Conservation (phyloP, 2,113 vertebrate genomes). For the Zapornia atra region DNA sequence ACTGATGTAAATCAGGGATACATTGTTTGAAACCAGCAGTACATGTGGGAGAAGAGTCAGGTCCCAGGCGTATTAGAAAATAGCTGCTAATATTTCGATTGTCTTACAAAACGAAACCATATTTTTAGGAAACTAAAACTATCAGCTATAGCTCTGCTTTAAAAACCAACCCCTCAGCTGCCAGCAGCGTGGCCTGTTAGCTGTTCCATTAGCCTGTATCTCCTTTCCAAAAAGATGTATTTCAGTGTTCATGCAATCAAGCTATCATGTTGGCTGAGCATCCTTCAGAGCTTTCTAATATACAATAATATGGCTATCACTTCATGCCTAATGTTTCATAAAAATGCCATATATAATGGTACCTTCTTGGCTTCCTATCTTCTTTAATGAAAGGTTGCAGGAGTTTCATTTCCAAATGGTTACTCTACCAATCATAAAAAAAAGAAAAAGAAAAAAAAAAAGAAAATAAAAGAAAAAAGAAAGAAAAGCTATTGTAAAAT, state of each 20-base stretch:
- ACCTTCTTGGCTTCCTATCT: conserved; percentile 5
- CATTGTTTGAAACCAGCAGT: neutral
- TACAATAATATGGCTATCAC: neutral
- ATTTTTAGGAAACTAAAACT: neutral
- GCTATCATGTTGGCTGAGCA: neutral
- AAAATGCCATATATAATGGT: conserved; percentile 17
- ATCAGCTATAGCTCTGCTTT: neutral
- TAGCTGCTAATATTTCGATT: neutral
- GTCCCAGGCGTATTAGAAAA: neutral
- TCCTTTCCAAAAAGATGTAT: neutral
- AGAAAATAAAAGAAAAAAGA: neutral
- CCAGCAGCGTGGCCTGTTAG: neutral
- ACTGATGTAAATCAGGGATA: neutral
- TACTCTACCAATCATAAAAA: neutral
- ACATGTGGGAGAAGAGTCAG: neutral
- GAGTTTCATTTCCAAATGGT: conserved; percentile 23
- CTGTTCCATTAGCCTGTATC: neutral
- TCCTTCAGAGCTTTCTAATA: conserved; percentile 13
- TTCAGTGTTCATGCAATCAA: neutral
- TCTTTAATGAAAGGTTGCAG: conserved; percentile 31
- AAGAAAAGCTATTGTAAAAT: neutral
- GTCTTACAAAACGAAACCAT: neutral
- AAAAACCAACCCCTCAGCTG: neutral
- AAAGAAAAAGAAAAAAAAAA: neutral
- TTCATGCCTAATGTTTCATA: conserved; percentile 40